Conservation (phyloP, 2,113 vertebrate genomes). For the Turnix velox region DNA sequence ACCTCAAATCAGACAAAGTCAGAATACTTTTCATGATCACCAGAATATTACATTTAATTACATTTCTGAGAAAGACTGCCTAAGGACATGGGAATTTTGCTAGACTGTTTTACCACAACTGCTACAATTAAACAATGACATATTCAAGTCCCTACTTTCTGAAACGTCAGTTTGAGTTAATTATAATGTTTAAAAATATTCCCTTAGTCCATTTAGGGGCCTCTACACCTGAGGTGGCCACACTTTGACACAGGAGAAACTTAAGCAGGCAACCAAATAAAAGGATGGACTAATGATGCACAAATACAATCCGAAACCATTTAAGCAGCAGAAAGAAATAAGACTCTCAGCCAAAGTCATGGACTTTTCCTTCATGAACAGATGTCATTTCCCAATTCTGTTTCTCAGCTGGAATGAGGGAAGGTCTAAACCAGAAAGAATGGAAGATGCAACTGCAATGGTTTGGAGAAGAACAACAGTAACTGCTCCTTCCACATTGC, state of each 20-base stretch:
- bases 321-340: not conserved
- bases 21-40: not conserved
- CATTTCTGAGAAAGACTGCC: not conserved
- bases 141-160: not conserved
- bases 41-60: conserved; percentile 36
- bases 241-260: not conserved
- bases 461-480: not conserved
- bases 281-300: not conserved
- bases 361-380: not conserved
- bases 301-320: not conserved
- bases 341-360: not conserved
- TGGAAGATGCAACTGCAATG: not conserved
- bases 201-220: not conserved
- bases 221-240: not conserved
- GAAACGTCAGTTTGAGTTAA: not conserved
- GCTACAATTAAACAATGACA: not conserved
- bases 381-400: not conserved
- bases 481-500: rapidly evolving
- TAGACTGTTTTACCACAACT: not conserved
- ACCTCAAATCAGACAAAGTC: conserved; percentile 1
- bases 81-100: not conserved
- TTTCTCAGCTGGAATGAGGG: not conserved
- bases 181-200: not conserved
- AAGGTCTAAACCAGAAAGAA: not conserved
- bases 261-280: not conserved